Percentiles rank a stretch among this genome's conserved stretches.
Conservation (phyloP, 2,888 invertebrate species). For the Eupithecia vulgata region DNA sequence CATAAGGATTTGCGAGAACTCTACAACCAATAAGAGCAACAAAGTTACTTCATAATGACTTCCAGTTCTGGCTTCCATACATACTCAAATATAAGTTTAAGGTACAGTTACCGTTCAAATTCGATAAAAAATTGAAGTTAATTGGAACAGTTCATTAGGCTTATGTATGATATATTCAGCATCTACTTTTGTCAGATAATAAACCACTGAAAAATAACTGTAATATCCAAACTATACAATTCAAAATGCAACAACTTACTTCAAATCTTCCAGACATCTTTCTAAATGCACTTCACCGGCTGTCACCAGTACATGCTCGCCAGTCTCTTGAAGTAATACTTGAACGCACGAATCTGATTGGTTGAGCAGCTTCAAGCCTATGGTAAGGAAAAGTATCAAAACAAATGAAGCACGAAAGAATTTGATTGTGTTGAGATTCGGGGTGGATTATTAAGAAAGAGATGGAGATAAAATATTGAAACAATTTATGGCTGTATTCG, state of each 20-base stretch:
- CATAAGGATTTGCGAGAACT: too few species aligned
- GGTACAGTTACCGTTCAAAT: too few species aligned
- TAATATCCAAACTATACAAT: background rate
- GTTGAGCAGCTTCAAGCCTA: constrained; percentile 92
- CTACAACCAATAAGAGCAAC: background rate
- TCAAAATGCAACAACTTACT: constrained; percentile 59
- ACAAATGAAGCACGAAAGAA: background rate
- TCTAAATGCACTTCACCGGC: constrained; percentile 99
- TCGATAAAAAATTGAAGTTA: background rate
- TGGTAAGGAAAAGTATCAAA: constrained; percentile 44
- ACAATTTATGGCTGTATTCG: background rate
- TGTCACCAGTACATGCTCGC: constrained; percentile 97
- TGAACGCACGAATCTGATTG: constrained; percentile 98
- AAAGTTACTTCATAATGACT: background rate
- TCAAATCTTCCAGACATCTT: constrained; percentile 96
- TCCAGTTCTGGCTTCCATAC: background rate
- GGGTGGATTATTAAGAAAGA: too few species aligned
- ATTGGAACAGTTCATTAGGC: background rate
- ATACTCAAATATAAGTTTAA: too few species aligned
- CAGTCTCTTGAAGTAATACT: constrained; percentile 95
- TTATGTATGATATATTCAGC: background rate
- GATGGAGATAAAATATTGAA: background rate
- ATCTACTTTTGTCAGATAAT: background rate
- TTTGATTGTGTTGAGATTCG: too few species aligned
- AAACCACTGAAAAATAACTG: background rate